These are phyloP conservation scores for Ethmia dodecea DNA, from an alignment of 2,888 invertebrate species.

Conservation along the genomic window DNA sequence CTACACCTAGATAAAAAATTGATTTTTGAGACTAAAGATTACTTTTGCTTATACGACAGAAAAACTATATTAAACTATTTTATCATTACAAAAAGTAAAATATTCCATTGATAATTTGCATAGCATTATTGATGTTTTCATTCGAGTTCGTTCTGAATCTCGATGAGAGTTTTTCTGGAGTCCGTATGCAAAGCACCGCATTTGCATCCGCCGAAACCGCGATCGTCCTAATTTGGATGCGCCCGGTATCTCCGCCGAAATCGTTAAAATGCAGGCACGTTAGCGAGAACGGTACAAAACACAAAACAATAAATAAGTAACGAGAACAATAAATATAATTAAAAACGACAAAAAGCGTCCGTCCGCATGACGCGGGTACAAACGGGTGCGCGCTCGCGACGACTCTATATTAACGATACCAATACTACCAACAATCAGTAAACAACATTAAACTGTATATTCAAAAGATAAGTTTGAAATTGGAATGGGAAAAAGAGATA, in stretches of 20 bases:
- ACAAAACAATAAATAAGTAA: slow-evolving; percentile 72
- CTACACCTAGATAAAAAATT: background rate
- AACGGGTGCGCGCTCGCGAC: slow-evolving; percentile 59
- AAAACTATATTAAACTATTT: no score
- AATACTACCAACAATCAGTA: slow-evolving; percentile 28
- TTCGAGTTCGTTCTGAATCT: slow-evolving; percentile 42
- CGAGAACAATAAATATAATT: slow-evolving; percentile 75
- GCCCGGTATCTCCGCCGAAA: slow-evolving; percentile 54
- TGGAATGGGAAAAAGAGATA: slow-evolving; percentile 27
- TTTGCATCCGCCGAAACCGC: slow-evolving; percentile 59
- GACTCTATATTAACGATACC: slow-evolving; percentile 61
- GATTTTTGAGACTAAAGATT: background rate
- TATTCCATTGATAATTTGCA: slow-evolving; percentile 51
- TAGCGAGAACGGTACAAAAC: slow-evolving; percentile 61
- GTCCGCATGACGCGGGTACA: slow-evolving; percentile 65
- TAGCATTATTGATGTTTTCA: slow-evolving; percentile 63
- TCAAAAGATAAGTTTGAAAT: slow-evolving; percentile 31
- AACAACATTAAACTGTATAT: slow-evolving; percentile 31
- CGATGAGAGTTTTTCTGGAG: slow-evolving; percentile 40
- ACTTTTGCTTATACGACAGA: no score
- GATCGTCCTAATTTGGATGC: slow-evolving; percentile 68
- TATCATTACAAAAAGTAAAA: slow-evolving; percentile 19
- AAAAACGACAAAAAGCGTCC: slow-evolving; percentile 72
- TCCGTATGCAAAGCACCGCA: slow-evolving; percentile 57
- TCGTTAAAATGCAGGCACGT: slow-evolving; percentile 71